Conservation (phyloP, 23 tunicate genomes). For the Ciona savignyi region DNA sequence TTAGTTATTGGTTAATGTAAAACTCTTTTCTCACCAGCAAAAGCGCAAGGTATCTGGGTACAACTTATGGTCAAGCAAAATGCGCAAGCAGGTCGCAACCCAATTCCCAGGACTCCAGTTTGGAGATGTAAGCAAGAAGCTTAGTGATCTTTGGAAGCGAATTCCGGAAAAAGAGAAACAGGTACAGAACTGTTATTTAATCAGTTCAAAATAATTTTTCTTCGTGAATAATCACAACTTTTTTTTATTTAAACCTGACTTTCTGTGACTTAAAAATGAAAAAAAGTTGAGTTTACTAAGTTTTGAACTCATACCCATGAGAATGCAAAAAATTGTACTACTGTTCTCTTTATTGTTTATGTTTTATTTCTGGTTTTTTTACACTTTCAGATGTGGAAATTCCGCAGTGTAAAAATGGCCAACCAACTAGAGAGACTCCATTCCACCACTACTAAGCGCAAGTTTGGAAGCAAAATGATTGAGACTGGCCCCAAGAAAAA, state of each 20-base stretch:
- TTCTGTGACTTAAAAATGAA: too few species aligned
- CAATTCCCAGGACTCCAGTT: conserved; percentile 86
- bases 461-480: conserved; percentile 78
- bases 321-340: too few species aligned
- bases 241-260: too few species aligned
- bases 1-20: not conserved
- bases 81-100: conserved; percentile 62
- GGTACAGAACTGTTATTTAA: conserved; percentile 2
- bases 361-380: too few species aligned
- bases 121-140: conserved; percentile 85
- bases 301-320: too few species aligned
- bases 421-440: conserved; percentile 23
- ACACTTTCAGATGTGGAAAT: conserved; percentile 85
- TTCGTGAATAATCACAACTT: not conserved
- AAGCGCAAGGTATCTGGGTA: conserved; percentile 51
- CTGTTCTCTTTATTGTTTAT: too few species aligned
- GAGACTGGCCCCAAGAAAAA: conserved; percentile 92
- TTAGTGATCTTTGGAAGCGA: conserved; percentile 83
- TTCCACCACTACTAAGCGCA: conserved; percentile 23
- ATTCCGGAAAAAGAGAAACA: conserved; percentile 79
- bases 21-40: conserved; percentile 5
- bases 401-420: conserved; percentile 38
- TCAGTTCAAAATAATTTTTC: not conserved
- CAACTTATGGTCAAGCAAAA: conserved; percentile 85
- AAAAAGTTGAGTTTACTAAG: too few species aligned